These are phyloP conservation scores for Terebella lapidaria DNA, from an alignment of 2,888 invertebrate genomes.

Conservation along the genomic window DNA sequence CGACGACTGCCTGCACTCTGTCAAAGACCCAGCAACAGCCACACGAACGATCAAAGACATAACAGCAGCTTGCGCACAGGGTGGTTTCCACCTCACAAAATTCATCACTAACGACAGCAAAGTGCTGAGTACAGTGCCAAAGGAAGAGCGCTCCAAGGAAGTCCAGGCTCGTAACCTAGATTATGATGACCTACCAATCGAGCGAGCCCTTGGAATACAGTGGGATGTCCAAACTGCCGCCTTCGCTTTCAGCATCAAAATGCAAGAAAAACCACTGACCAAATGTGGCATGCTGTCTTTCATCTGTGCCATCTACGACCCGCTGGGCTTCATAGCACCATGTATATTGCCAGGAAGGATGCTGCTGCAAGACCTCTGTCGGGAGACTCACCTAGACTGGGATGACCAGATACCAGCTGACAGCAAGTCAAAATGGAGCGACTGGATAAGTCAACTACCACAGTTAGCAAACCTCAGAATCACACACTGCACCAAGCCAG, in stretches of 20 bases:
- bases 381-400: constrained; percentile 18
- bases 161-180: not conserved
- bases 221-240: constrained; percentile 27
- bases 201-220: constrained; percentile 15
- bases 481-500: constrained; percentile 16
- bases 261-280: constrained; percentile 21
- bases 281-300: constrained; percentile 26
- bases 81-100: constrained; percentile 13
- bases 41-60: constrained; percentile 9
- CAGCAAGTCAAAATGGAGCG: too few relatives aligned
- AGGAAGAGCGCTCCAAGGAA: not conserved
- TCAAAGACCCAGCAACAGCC: not conserved
- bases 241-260: constrained; percentile 22
- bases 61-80: constrained; percentile 3
- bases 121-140: constrained; percentile 1
- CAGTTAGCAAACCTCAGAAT: not conserved
- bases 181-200: not conserved
- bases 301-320: constrained; percentile 26
- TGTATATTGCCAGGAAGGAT: constrained; percentile 21
- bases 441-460: not conserved
- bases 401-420: too few relatives aligned
- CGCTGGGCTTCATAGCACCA: constrained; percentile 27
- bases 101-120: constrained; percentile 5
- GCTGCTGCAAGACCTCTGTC: constrained; percentile 25
- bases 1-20: constrained; percentile 10